phyloP scores from a whole-genome alignment of 2,113 vertebrate genomes.

The Mormyrus lacerda region DNA sequence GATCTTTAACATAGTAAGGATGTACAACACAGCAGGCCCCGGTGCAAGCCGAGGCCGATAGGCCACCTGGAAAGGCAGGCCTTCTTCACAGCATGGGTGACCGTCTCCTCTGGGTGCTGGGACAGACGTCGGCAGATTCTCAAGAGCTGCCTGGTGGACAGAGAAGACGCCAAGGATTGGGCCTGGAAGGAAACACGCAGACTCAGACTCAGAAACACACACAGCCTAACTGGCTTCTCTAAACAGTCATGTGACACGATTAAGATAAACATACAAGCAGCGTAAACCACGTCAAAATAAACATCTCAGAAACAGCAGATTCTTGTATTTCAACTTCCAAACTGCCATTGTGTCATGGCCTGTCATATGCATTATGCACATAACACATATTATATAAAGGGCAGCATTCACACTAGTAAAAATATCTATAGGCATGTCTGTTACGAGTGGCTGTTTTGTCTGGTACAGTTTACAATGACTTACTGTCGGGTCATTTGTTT shows the following conservation, averaged over 20 bases:
- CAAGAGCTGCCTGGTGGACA: conserved; percentile 86
- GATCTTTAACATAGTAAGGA: background rate
- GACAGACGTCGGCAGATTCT: conserved; percentile 84
- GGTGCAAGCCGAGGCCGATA: background rate
- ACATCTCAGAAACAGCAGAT: background rate
- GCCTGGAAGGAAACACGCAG: conserved; percentile 58
- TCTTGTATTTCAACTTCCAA: background rate
- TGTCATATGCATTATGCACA: background rate
- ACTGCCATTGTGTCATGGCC: too few species aligned
- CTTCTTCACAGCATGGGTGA: conserved; percentile 78
- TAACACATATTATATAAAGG: background rate
- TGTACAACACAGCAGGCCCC: background rate
- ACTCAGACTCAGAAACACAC: conserved; percentile 1
- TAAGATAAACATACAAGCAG: background rate
- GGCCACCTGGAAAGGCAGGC: conserved; percentile 90
- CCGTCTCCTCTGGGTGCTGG: conserved; percentile 77
- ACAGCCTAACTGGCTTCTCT: background rate
- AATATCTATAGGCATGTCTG: background rate
- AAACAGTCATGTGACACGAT: background rate
- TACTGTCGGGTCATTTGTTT: conserved; percentile 77
- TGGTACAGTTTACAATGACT: conserved; percentile 39
- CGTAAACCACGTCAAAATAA: background rate
- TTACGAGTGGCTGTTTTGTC: background rate
- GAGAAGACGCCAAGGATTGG: conserved; percentile 81
- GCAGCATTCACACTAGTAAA: background rate